Percentiles rank a stretch among this genome's conserved stretches.
phyloP scores from a whole-genome alignment of 2,797 vertebrate species.

The Pterois miles region DNA sequence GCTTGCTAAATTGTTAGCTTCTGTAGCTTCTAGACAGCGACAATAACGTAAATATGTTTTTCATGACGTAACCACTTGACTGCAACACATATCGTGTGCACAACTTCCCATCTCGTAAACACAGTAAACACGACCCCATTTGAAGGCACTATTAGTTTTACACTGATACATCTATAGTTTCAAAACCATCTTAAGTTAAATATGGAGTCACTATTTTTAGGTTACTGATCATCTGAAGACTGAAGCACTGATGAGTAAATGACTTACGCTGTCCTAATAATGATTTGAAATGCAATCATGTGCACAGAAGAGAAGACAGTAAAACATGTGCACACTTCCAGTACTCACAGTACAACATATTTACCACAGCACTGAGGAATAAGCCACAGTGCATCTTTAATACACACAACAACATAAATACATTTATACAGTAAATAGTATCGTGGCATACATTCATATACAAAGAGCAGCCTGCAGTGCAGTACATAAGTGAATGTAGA shows the following conservation, averaged over 20 bases:
- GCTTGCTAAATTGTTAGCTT: too few species aligned
- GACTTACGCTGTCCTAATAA: background rate
- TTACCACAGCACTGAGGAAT: background rate
- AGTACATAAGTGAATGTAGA: background rate
- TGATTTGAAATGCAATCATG: background rate
- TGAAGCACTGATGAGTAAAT: background rate
- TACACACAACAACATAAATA: background rate
- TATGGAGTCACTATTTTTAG: background rate
- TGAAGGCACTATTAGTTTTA: too few species aligned
- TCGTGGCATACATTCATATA: background rate
- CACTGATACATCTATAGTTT: background rate
- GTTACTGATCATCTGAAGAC: background rate
- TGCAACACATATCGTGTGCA: too few species aligned
- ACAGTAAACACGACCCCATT: too few species aligned
- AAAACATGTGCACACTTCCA: background rate
- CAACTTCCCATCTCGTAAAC: too few species aligned
- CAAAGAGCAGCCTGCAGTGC: background rate
- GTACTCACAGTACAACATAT: background rate
- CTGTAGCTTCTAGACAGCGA: too few species aligned
- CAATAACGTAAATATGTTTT: too few species aligned
- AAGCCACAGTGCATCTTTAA: background rate
- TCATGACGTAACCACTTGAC: too few species aligned
- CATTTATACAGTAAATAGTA: background rate
- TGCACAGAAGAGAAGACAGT: background rate
- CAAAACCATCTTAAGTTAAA: background rate